Evolutionary conservation across 2,888 invertebrate species (phyloP).

Genomic region (Eucera pruinosa): DNA sequence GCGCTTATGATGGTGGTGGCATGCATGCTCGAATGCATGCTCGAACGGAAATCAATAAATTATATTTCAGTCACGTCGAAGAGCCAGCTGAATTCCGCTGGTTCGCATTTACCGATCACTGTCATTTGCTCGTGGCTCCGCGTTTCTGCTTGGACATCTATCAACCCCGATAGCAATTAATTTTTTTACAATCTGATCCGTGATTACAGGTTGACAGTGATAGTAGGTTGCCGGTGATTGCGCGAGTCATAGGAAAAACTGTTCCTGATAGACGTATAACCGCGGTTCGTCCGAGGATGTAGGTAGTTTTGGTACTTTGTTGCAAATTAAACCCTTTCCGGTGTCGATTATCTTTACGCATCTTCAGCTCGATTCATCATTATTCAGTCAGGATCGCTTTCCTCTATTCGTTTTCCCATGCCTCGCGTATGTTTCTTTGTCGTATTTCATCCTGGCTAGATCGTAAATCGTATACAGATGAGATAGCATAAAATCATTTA

Average conservation of each 20-base stretch:
- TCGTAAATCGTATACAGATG: constrained; percentile 22
- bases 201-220: constrained; percentile 28
- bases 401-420: background rate
- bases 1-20: constrained; percentile 8
- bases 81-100: constrained; percentile 40
- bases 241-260: constrained; percentile 1
- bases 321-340: background rate
- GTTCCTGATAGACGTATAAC: background rate
- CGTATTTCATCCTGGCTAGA: background rate
- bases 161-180: constrained; percentile 33
- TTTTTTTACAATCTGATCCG: constrained; percentile 27
- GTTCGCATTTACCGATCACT: constrained; percentile 33
- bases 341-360: background rate
- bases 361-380: constrained; percentile 9
- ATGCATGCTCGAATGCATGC: constrained; percentile 8
- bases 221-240: constrained; percentile 28
- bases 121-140: constrained; percentile 23
- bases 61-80: constrained; percentile 50
- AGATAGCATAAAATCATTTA: constrained; percentile 28
- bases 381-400: background rate
- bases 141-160: constrained; percentile 13
- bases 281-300: background rate
- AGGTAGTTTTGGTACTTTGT: constrained; percentile 1
- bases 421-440: background rate
- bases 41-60: constrained; percentile 52